Conservation (phyloP, 37 sponge, comb jelly and placozoan genomes). For the Crambe crambe region DNA sequence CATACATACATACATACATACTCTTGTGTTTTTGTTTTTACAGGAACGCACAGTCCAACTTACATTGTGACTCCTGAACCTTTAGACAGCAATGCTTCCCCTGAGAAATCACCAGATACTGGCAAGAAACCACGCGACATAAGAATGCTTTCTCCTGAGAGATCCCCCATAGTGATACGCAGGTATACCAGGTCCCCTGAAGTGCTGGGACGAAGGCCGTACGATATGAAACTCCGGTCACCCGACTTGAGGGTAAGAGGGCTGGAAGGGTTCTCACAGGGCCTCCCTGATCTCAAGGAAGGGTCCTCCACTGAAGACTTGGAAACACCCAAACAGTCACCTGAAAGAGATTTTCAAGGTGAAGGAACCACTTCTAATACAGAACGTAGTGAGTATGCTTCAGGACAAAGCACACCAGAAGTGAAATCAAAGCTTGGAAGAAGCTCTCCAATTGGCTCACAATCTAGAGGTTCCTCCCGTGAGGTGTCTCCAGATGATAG, state of each 20-base stretch:
- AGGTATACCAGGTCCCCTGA: conserved; percentile 15
- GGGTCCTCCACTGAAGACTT: neutral
- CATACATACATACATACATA: neutral
- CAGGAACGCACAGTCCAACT: neutral
- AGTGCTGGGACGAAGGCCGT: neutral
- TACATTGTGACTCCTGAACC: neutral
- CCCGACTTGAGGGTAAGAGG: neutral
- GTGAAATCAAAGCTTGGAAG: neutral
- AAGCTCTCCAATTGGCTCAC: neutral
- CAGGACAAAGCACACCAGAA: neutral
- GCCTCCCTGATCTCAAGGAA: conserved; percentile 7
- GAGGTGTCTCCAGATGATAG: neutral
- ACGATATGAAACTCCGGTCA: neutral
- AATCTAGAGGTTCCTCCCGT: neutral
- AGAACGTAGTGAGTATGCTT: neutral
- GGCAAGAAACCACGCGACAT: neutral
- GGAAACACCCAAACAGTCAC: conserved; percentile 7
- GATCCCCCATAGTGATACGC: neutral
- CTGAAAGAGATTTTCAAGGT: neutral
- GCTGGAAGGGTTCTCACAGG: neutral
- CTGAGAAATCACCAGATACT: conserved; percentile 13
- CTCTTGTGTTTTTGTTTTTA: neutral
- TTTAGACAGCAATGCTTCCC: neutral
- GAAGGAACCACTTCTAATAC: too few relatives aligned
- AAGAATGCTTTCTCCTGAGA: conserved; percentile 4